Conservation (phyloP, 2,797 vertebrate species). For the Parambassis ranga region DNA sequence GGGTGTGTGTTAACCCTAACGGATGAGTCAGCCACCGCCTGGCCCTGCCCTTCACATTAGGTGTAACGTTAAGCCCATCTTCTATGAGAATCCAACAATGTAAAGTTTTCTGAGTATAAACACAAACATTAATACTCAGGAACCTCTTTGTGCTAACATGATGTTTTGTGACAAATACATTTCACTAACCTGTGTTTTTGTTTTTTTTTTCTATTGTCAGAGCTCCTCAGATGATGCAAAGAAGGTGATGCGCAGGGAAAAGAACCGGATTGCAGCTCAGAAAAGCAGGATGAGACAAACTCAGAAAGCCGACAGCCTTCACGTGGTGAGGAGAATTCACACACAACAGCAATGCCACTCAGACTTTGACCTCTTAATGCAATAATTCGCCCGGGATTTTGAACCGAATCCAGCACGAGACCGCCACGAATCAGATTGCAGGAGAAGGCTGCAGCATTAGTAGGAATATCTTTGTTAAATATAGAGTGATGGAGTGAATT, state of each 20-base stretch:
- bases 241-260: conserved; percentile 95
- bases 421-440: background rate
- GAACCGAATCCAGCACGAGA: too few relatives aligned
- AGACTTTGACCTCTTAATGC: too few relatives aligned
- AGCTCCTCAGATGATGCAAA: conserved; percentile 92
- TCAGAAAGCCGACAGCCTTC: conserved; percentile 94
- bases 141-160: background rate
- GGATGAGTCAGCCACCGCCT: conserved; percentile 61
- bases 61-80: background rate
- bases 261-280: conserved; percentile 97
- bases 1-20: conserved; percentile 55
- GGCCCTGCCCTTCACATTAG: conserved; percentile 39
- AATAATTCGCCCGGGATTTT: too few relatives aligned
- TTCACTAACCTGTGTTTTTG: background rate
- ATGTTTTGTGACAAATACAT: too few relatives aligned
- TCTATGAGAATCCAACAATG: too few relatives aligned
- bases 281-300: conserved; percentile 98
- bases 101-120: too few relatives aligned
- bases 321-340: conserved; percentile 86
- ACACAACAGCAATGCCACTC: background rate
- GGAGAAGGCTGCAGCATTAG: background rate
- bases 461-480: too few relatives aligned
- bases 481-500: background rate
- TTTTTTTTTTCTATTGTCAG: conserved; percentile 62
- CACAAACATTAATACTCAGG: background rate